Conservation (phyloP, 2,888 invertebrate species). For the Mythimna lalbum region DNA sequence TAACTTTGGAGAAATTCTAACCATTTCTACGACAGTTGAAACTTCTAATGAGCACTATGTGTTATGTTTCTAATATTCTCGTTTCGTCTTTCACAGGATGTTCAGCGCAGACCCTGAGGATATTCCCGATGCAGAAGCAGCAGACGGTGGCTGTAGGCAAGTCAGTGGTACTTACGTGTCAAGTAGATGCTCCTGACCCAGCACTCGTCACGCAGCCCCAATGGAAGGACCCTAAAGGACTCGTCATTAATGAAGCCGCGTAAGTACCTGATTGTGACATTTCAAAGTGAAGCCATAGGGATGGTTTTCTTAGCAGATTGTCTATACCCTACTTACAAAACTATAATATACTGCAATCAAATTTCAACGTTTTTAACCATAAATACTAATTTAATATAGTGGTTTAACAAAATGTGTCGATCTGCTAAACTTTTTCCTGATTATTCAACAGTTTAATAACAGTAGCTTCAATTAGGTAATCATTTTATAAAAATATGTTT, state of each 20-base stretch:
- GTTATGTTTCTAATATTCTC: not conserved
- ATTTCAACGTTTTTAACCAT: too few relatives aligned
- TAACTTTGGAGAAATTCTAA: not conserved
- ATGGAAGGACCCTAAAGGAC: slow-evolving; percentile 94
- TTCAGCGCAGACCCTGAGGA: slow-evolving; percentile 90
- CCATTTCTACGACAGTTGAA: not conserved
- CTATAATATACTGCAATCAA: too few relatives aligned
- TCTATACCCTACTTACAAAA: too few relatives aligned
- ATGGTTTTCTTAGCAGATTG: too few relatives aligned
- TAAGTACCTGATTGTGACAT: slow-evolving; percentile 82
- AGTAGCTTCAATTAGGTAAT: too few relatives aligned
- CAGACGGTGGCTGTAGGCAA: slow-evolving; percentile 94
- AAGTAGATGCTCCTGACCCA: slow-evolving; percentile 93
- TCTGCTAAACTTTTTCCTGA: too few relatives aligned
- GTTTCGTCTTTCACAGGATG: slow-evolving; percentile 77
- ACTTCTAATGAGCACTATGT: not conserved
- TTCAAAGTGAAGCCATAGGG: too few relatives aligned
- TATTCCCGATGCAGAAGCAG: slow-evolving; percentile 92
- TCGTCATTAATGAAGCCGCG: slow-evolving; percentile 92
- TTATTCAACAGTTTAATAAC: too few relatives aligned
- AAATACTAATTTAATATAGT: too few relatives aligned
- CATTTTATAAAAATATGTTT: too few relatives aligned
- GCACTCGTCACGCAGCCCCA: slow-evolving; percentile 93
- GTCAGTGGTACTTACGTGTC: slow-evolving; percentile 94
- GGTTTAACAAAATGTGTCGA: too few relatives aligned